These are phyloP conservation scores for Drosophila hydei DNA, from an alignment of 1,140 invertebrate genomes.

Conservation along the genomic window DNA sequence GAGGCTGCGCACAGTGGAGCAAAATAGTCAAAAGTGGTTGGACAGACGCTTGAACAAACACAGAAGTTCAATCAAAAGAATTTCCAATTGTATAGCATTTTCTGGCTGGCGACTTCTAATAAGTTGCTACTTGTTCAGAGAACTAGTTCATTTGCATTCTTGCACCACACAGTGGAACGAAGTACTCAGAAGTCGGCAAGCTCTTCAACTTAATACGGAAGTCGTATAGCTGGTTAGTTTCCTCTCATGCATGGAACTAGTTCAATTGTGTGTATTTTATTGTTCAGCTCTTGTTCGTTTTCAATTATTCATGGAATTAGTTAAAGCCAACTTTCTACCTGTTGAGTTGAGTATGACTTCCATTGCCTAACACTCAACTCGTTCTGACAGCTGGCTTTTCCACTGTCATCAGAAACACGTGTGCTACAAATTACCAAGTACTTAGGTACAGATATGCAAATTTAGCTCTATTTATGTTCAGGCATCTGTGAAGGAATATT, in stretches of 20 bases:
- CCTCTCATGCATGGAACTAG: background rate
- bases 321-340: background rate
- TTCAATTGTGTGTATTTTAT: no score
- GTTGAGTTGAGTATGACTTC: background rate
- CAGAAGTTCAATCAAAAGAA: no score
- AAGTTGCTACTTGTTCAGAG: background rate
- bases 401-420: constrained; percentile 6
- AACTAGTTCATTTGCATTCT: constrained; percentile 3
- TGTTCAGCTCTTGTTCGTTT: background rate
- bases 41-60: background rate
- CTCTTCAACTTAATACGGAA: background rate
- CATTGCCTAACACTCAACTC: constrained; percentile 2
- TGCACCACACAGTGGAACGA: background rate
- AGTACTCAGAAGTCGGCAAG: background rate
- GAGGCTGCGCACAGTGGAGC: constrained; percentile 39
- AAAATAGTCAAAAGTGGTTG: background rate
- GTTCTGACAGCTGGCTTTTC: constrained; percentile 4
- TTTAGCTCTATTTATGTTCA: background rate
- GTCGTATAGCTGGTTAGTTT: background rate
- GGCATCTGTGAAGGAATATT: background rate
- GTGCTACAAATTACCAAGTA: constrained; percentile 1
- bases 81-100: background rate
- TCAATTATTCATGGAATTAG: background rate
- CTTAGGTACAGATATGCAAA: constrained; percentile 16
- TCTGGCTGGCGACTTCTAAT: background rate